Percentiles rank a stretch among this genome's conserved stretches.
These are phyloP conservation scores for Trididemnum nubilum DNA, from an alignment of 23 tunicate genomes.

Conservation along the genomic window DNA sequence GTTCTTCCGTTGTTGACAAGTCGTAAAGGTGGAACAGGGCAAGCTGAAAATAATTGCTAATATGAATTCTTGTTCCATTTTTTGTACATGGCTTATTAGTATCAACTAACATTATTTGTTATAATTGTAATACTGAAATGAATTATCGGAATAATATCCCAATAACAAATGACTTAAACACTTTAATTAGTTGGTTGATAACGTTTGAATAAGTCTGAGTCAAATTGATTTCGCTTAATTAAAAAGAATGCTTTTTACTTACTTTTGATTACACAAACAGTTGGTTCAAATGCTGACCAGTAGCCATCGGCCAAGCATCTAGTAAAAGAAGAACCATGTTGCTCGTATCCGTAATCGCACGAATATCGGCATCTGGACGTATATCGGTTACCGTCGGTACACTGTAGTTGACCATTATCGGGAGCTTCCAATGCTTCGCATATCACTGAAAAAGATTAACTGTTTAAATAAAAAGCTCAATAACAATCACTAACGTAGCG, in stretches of 20 bases:
- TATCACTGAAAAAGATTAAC: conserved; percentile 18
- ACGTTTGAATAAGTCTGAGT: no score
- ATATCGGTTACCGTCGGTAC: conserved; percentile 49
- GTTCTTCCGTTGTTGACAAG: conserved; percentile 61
- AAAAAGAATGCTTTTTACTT: no score
- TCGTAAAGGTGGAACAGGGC: conserved; percentile 41
- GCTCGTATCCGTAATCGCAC: conserved; percentile 47
- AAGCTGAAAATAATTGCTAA: conserved; percentile 37
- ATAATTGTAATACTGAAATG: no score
- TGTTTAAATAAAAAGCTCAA: no score
- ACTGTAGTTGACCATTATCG: conserved; percentile 56
- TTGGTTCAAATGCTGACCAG: conserved; percentile 53
- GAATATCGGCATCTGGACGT: conserved; percentile 47
- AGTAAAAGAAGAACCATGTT: conserved; percentile 53
- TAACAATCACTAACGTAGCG: no score
- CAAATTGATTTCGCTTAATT: no score
- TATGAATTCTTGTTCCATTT: not conserved
- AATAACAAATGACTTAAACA: no score
- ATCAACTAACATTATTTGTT: no score
- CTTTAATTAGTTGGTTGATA: no score
- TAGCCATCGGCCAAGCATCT: conserved; percentile 47
- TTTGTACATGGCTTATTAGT: no score
- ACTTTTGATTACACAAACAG: conserved; percentile 54
- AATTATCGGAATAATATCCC: no score
- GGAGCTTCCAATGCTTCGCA: conserved; percentile 44